phyloP scores from a whole-genome alignment of 2,888 invertebrate genomes.

The Theretra japonica region DNA sequence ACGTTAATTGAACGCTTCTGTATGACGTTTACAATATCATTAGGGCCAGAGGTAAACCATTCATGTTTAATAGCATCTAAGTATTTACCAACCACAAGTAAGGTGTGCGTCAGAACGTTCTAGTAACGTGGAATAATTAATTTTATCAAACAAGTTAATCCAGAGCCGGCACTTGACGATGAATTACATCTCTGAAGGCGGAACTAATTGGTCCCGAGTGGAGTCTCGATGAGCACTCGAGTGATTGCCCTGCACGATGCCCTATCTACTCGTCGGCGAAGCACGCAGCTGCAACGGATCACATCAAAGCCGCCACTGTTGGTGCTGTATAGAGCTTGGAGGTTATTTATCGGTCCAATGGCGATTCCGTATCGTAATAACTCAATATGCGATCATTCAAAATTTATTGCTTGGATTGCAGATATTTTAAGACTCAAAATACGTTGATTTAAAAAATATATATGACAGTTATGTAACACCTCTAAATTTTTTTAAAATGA shows the following conservation, averaged over 20 bases:
- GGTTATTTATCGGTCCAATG: conserved; percentile 21
- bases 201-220: conserved; percentile 74
- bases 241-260: conserved; percentile 42
- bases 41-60: neutral
- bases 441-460: no score
- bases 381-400: neutral
- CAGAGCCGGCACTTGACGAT: conserved; percentile 24
- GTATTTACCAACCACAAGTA: neutral
- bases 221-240: conserved; percentile 60
- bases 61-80: neutral
- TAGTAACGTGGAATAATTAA: conserved; percentile 6
- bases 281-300: conserved; percentile 70
- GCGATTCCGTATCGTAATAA: neutral
- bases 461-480: no score
- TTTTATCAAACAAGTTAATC: conserved; percentile 20
- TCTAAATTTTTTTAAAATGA: no score
- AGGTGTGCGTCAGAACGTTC: neutral
- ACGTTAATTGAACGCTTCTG: neutral
- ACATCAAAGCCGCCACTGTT: conserved; percentile 67
- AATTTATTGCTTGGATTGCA: no score
- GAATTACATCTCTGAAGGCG: conserved; percentile 47
- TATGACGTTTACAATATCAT: conserved; percentile 1
- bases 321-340: conserved; percentile 13
- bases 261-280: conserved; percentile 46
- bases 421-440: no score